Conservation (phyloP, 1,140 invertebrate genomes). For the Diabrotica undecimpunctata region DNA sequence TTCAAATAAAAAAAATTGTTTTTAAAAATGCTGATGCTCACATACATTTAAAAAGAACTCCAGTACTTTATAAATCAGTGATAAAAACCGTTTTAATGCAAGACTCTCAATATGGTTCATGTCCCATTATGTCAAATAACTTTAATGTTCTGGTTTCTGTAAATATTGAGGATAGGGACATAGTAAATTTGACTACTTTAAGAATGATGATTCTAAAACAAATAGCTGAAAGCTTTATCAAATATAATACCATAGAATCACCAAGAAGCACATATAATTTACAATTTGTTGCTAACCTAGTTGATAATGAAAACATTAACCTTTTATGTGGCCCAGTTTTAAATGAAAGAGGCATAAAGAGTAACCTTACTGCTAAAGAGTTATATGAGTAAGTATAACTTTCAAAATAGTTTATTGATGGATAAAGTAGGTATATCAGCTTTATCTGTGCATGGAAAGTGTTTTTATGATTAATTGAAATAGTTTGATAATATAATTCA, state of each 20-base stretch:
- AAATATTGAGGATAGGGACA: constrained; percentile 4
- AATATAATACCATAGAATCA: constrained; percentile 16
- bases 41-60: constrained; percentile 33
- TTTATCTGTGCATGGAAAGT: too few species aligned
- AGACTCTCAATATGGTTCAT: constrained; percentile 26
- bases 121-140: constrained; percentile 14
- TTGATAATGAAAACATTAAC: constrained; percentile 13
- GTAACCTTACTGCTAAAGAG: constrained; percentile 27
- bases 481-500: too few species aligned
- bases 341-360: constrained; percentile 35
- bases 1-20: constrained; percentile 28
- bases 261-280: constrained; percentile 7
- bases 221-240: constrained; percentile 27
- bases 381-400: constrained; percentile 28
- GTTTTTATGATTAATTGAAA: too few species aligned
- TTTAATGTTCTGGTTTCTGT: constrained; percentile 18
- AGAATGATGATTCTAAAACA: constrained; percentile 27
- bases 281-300: constrained; percentile 22
- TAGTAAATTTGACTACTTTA: constrained; percentile 32
- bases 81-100: constrained; percentile 26
- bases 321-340: constrained; percentile 39
- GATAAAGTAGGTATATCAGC: background rate
- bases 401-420: background rate
- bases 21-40: constrained; percentile 28
- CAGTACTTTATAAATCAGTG: constrained; percentile 22